Percentiles rank a stretch among this genome's conserved stretches.
Evolutionary conservation across 2,888 invertebrate species (phyloP).

Genomic region (Oscheius onirici): DNA sequence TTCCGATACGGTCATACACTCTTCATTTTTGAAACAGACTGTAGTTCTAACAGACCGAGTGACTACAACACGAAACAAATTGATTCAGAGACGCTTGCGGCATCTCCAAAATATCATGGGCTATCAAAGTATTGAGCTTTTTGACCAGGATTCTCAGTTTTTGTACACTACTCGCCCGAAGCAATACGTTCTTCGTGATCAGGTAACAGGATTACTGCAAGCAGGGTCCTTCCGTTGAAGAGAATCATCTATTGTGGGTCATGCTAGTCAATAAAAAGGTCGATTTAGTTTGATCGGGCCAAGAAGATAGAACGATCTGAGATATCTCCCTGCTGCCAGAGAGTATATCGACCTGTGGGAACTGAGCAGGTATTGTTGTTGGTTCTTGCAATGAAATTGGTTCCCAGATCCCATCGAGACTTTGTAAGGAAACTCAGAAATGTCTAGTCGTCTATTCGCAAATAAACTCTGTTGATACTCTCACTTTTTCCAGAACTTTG

Average conservation of each 20-base stretch:
- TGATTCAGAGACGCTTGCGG: too few species aligned
- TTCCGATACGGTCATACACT: neutral
- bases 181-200: too few species aligned
- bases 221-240: neutral
- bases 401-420: neutral
- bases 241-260: neutral
- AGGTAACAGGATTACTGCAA: too few species aligned
- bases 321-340: neutral
- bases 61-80: too few species aligned
- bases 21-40: neutral
- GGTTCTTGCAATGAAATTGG: neutral
- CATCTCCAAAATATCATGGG: too few species aligned
- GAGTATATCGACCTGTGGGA: neutral
- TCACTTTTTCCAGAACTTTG: too few species aligned
- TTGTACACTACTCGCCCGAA: too few species aligned
- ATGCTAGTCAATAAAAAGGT: neutral
- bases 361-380: neutral
- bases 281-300: neutral
- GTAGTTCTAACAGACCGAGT: neutral
- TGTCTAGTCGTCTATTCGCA: neutral
- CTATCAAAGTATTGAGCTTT: too few species aligned
- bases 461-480: too few species aligned
- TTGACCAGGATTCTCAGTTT: too few species aligned
- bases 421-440: neutral
- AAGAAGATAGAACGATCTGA: neutral